Percentiles rank a stretch among this genome's conserved stretches.
Evolutionary conservation across 2,113 vertebrate genomes (phyloP).

Genomic region (Semnornis frantzii): DNA sequence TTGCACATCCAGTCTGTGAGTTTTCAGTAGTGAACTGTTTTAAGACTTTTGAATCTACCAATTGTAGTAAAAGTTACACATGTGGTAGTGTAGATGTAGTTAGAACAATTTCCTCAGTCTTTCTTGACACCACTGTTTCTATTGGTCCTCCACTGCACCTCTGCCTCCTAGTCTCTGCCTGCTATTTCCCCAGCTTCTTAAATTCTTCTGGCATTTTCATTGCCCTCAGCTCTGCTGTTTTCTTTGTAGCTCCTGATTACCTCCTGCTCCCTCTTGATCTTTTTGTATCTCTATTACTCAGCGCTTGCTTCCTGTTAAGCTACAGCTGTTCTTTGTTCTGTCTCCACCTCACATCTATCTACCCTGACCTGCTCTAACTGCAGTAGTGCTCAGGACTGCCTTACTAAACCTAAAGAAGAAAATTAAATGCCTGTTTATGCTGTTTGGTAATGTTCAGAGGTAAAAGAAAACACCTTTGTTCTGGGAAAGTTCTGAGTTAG

Average conservation of each 20-base stretch:
- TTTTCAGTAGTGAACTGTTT: constrained; percentile 47
- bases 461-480: neutral
- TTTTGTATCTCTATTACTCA: neutral
- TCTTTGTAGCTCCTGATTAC: neutral
- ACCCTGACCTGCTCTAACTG: neutral
- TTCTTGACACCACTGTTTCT: neutral
- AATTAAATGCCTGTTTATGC: neutral
- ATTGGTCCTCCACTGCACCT: neutral
- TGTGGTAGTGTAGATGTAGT: neutral
- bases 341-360: neutral
- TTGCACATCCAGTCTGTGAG: constrained; percentile 78
- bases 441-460: neutral
- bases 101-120: neutral
- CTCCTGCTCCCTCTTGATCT: neutral
- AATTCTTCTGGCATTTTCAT: neutral
- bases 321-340: neutral
- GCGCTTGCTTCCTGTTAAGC: neutral
- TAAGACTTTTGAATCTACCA: neutral
- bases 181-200: neutral
- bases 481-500: neutral
- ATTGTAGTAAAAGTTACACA: neutral
- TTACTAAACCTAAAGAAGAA: neutral
- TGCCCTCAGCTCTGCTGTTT: neutral
- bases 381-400: neutral
- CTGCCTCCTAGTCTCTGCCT: neutral